phyloP scores from a whole-genome alignment of 2,888 invertebrate genomes.

The Stegana nigrithorax region DNA sequence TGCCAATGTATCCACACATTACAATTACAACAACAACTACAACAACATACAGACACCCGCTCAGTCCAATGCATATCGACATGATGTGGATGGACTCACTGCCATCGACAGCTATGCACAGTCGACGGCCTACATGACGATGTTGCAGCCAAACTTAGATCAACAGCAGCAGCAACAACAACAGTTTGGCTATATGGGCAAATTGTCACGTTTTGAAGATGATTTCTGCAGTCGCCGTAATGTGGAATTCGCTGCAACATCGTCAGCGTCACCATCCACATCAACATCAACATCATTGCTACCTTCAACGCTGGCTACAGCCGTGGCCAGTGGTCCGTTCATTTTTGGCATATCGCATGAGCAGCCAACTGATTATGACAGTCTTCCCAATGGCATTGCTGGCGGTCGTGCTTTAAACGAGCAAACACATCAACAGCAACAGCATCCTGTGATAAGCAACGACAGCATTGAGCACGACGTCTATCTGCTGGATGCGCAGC shows the following conservation, averaged over 20 bases:
- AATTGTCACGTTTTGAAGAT: conserved; percentile 64
- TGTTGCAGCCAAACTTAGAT: neutral
- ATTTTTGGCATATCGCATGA: conserved; percentile 73
- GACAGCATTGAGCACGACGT: conserved; percentile 21
- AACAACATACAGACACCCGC: conserved; percentile 30
- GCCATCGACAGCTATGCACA: no score
- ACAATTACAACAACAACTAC: neutral
- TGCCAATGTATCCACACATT: conserved; percentile 30
- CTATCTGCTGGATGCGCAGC: conserved; percentile 23
- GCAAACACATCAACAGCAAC: conserved; percentile 7
- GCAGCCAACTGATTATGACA: conserved; percentile 42
- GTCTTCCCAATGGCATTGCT: conserved; percentile 19
- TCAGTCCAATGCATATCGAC: no score
- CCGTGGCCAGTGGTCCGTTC: conserved; percentile 70
- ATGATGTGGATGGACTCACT: no score
- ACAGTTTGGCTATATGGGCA: conserved; percentile 34
- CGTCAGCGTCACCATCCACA: conserved; percentile 28
- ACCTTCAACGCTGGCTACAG: neutral
- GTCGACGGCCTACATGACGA: neutral
- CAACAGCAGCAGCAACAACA: neutral
- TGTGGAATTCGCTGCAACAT: conserved; percentile 48
- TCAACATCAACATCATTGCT: no score
- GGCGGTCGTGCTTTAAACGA: conserved; percentile 10
- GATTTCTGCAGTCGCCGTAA: conserved; percentile 63
- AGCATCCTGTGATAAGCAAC: conserved; percentile 52